phyloP scores from a whole-genome alignment of 2,797 vertebrate genomes.

The Ctenopoma kingsleyae region DNA sequence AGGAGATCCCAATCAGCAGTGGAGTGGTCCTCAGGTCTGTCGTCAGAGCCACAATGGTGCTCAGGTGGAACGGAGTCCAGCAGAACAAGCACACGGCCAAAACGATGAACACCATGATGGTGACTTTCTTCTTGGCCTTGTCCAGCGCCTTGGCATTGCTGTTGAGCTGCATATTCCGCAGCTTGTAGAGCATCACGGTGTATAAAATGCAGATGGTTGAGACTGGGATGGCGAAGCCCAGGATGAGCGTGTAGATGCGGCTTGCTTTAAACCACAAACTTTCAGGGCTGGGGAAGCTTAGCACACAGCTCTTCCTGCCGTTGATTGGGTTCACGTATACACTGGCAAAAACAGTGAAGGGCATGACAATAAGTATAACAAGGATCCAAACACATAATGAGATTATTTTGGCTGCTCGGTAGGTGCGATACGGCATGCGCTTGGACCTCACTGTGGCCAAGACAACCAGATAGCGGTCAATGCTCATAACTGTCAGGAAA shows the following conservation, averaged over 20 bases:
- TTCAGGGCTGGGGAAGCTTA: conserved; percentile 89
- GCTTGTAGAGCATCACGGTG: conserved; percentile 87
- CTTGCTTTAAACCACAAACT: conserved; percentile 89
- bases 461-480: conserved; percentile 89
- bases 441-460: conserved; percentile 87
- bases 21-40: conserved; percentile 89
- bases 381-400: conserved; percentile 89
- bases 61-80: conserved; percentile 91
- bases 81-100: conserved; percentile 90
- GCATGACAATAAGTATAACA: conserved; percentile 87
- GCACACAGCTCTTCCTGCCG: conserved; percentile 87
- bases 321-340: conserved; percentile 78
- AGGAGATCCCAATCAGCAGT: conserved; percentile 88
- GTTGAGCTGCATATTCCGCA: conserved; percentile 87
- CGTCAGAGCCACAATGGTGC: conserved; percentile 90
- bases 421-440: conserved; percentile 86
- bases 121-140: conserved; percentile 91
- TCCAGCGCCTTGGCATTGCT: conserved; percentile 89
- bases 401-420: conserved; percentile 85
- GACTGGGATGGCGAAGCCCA: conserved; percentile 89
- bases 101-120: conserved; percentile 90
- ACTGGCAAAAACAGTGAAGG: conserved; percentile 87
- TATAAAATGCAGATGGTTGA: conserved; percentile 90
- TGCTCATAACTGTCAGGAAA: conserved; percentile 90
- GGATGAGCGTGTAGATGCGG: conserved; percentile 87